A percentile compares a stretch with the other conserved stretches of the same genome.
phyloP scores from a whole-genome alignment of 2,888 invertebrate genomes.

The Mesoligia furuncula region DNA sequence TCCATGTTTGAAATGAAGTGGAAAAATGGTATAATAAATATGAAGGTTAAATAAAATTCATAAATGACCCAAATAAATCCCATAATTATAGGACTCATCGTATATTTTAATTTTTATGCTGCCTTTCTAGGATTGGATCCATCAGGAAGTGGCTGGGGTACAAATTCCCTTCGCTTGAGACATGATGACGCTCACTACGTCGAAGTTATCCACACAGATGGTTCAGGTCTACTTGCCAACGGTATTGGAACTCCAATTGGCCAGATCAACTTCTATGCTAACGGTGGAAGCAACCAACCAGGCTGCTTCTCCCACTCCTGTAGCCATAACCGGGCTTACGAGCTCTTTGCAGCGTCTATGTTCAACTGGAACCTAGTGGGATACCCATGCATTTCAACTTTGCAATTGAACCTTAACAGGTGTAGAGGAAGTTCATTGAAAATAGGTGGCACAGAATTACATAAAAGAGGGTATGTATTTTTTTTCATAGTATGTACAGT shows the following conservation, averaged over 20 bases:
- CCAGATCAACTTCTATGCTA: slow-evolving; percentile 96
- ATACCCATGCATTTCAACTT: slow-evolving; percentile 67
- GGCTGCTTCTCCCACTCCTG: slow-evolving; percentile 77
- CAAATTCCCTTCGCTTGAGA: slow-evolving; percentile 67
- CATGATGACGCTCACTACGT: slow-evolving; percentile 77
- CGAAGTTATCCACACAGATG: slow-evolving; percentile 80
- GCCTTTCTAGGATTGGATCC: slow-evolving; percentile 76
- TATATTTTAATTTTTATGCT: too few species aligned
- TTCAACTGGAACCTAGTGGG: slow-evolving; percentile 66
- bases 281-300: slow-evolving; percentile 94
- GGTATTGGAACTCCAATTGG: slow-evolving; percentile 94
- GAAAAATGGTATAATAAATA: background rate
- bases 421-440: slow-evolving; percentile 71
- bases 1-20: background rate
- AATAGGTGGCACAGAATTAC: slow-evolving; percentile 72
- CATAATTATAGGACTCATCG: too few species aligned
- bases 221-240: slow-evolving; percentile 67
- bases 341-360: slow-evolving; percentile 76
- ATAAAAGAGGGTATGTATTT: slow-evolving; percentile 74
- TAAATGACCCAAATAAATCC: background rate
- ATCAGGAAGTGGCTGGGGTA: slow-evolving; percentile 72
- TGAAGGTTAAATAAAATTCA: background rate
- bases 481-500: background rate
- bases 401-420: slow-evolving; percentile 70
- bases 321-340: slow-evolving; percentile 77